Conservation (phyloP, 1,140 invertebrate species). For the Orius insidiosus region DNA sequence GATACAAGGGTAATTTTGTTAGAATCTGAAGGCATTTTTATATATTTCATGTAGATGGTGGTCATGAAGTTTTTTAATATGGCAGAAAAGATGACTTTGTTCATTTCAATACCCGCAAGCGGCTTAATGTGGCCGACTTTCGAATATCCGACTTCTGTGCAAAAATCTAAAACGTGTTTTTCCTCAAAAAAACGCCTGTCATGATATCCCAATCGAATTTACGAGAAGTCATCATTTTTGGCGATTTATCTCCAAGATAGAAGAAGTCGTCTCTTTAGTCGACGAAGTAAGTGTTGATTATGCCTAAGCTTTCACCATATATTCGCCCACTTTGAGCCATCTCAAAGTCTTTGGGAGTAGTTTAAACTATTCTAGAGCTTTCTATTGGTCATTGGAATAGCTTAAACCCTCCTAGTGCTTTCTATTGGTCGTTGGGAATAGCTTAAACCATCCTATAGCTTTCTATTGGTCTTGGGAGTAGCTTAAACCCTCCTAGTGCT, state of each 20-base stretch:
- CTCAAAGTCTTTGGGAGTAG: too few relatives aligned
- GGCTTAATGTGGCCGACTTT: constrained; percentile 25
- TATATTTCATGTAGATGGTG: constrained; percentile 28
- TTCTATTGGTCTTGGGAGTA: too few relatives aligned
- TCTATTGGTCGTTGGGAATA: too few relatives aligned
- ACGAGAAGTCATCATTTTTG: constrained; percentile 43
- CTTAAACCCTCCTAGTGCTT: too few relatives aligned
- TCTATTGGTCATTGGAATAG: too few relatives aligned
- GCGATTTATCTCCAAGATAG: constrained; percentile 63
- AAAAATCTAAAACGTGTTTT: constrained; percentile 45
- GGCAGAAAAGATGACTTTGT: constrained; percentile 31
- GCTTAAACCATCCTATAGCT: too few relatives aligned
- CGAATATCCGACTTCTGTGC: constrained; percentile 29
- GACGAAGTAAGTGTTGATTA: too few relatives aligned
- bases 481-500: too few relatives aligned
- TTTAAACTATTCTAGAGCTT: too few relatives aligned
- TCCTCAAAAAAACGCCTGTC: constrained; percentile 38
- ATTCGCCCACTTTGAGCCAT: too few relatives aligned
- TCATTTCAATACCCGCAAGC: constrained; percentile 32
- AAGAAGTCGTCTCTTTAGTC: constrained; percentile 56
- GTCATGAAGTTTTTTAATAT: constrained; percentile 44
- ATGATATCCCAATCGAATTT: constrained; percentile 38
- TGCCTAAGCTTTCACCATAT: too few relatives aligned
- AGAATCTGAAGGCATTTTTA: background rate
- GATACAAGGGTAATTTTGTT: constrained; percentile 25